Base-by-base conservation (phyloP, 1,140 invertebrate genomes). In the Drosophila bifasciata region DNA sequence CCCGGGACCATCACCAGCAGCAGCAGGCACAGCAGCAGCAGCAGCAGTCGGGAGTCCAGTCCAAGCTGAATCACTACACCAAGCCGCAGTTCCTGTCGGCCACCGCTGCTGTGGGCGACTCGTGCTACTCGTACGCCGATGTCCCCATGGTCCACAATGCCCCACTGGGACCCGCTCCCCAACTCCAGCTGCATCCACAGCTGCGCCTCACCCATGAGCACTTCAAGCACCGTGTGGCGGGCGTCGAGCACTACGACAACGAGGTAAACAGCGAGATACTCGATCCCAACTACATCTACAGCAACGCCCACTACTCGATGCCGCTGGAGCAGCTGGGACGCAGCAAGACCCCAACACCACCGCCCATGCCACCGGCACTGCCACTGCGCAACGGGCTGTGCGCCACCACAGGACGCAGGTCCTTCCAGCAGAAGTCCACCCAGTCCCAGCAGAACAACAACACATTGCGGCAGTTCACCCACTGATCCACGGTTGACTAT, bases 221-320 rank as follows among this genome's bases (percentile, higher is more conserved):
- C 64, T 90, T 76, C 59, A 91, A 76, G 56, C 83, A 81, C 32
- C 81, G 74, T 36, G 11, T 36, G 32, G 32, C 3, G 1, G 32
- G 32, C 32, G 11, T 13, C 25, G 77, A 83, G 15, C 53, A 57
- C 13, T 72, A 52, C 52, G 86, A 89, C n/a, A 70, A 75, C 39
- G 81, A 84, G 50, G 67, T 52, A 11, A 41, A 6, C n/a, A 67
- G 72, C 51, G 90, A 81, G 48, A 75, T 88, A 15, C 63, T 91
- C 58, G 89, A 91, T 57, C 71, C 89, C 45, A 91, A 91, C 50
- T 91, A 91, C 43, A 91, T 91, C 36, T 91, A 91, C 67, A 86
- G 81, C 63, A 91, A 91, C 53, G 73, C 90, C 0, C 90, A 91
- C 51, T 91, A 91, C 41, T 91, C 90, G 6, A 50, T 91, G 81